Percentiles rank a stretch among this genome's conserved stretches.
phyloP scores from a whole-genome alignment of 2,888 invertebrate genomes.

The Brachycybe producta region DNA sequence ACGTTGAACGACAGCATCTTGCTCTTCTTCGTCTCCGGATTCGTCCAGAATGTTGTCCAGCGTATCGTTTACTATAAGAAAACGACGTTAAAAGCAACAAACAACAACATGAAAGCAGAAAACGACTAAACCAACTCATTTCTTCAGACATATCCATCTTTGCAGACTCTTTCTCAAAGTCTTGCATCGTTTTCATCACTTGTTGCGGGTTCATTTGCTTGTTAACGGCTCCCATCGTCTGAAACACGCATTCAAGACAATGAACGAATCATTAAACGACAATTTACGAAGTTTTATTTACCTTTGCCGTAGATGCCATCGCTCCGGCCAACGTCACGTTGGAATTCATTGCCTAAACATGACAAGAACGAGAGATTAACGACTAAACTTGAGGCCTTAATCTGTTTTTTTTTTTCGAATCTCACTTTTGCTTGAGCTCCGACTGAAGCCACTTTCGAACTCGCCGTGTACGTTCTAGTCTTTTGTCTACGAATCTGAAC shows the following conservation, averaged over 20 bases:
- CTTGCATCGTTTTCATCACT: conserved; percentile 64
- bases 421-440: conserved; percentile 62
- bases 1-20: conserved; percentile 71
- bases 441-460: conserved; percentile 61
- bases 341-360: conserved; percentile 58
- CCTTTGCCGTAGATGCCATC: conserved; percentile 72
- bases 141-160: conserved; percentile 94
- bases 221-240: conserved; percentile 77
- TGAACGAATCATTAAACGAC: too few relatives aligned
- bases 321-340: conserved; percentile 74
- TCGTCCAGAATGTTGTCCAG: conserved; percentile 77
- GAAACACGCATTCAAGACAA: conserved; percentile 14
- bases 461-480: conserved; percentile 62
- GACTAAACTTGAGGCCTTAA: background rate
- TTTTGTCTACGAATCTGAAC: conserved; percentile 78
- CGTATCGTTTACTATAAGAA: conserved; percentile 64
- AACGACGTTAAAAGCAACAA: background rate
- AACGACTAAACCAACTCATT: conserved; percentile 49
- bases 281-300: conserved; percentile 22
- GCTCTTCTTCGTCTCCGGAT: conserved; percentile 80
- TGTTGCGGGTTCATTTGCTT: conserved; percentile 72
- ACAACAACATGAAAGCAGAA: background rate
- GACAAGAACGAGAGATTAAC: conserved; percentile 11
- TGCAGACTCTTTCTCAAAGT: conserved; percentile 68
- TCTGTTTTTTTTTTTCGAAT: background rate